Conservation (phyloP, 2,113 vertebrate genomes). For the Chrysochloris asiatica region DNA sequence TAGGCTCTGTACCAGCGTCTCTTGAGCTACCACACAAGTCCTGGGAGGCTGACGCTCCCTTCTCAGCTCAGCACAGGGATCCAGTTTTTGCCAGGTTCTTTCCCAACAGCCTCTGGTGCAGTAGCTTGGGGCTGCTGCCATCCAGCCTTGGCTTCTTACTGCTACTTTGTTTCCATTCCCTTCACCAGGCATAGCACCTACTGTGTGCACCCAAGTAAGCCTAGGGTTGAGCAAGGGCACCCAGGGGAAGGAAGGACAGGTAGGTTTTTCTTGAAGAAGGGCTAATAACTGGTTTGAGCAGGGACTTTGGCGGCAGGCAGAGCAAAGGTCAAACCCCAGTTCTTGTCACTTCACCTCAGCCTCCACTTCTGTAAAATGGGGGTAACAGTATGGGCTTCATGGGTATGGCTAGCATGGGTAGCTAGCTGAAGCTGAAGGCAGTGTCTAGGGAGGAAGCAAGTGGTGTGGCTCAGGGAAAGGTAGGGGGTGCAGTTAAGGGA, state of each 20-base stretch:
- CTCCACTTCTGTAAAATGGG: background rate
- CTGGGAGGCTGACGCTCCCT: rapidly evolving
- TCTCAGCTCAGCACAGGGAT: background rate
- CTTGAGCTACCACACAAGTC: rapidly evolving
- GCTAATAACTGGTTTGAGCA: rapidly evolving
- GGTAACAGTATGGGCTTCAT: background rate
- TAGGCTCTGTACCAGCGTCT: background rate
- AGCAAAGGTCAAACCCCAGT: background rate
- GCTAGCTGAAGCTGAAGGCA: background rate
- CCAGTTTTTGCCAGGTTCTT: background rate
- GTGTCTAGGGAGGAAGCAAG: background rate
- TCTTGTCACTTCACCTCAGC: background rate
- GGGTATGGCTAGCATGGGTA: no score
- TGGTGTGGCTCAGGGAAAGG: background rate
- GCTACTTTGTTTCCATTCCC: background rate
- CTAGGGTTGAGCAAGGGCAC: rapidly evolving
- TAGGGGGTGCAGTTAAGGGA: background rate
- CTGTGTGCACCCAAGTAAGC: background rate
- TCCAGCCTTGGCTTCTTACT: background rate
- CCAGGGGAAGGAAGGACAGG: background rate
- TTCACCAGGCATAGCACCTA: background rate
- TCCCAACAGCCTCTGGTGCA: background rate
- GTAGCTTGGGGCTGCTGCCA: background rate
- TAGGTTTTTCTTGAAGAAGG: background rate
- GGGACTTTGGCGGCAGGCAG: background rate